Base-by-base conservation (phyloP, 2,888 invertebrate genomes). In the Hyppa rectilinea region DNA sequence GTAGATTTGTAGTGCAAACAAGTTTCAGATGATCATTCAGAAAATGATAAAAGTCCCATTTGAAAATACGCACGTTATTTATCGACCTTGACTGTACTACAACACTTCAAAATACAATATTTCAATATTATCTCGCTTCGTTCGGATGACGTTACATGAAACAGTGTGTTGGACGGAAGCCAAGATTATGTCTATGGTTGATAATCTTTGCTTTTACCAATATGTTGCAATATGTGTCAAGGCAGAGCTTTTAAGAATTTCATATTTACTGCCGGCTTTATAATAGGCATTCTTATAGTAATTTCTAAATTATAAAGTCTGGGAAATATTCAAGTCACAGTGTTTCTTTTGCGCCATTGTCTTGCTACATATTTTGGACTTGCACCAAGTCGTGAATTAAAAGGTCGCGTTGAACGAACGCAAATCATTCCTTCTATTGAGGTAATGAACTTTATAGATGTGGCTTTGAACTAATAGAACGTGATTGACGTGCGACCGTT, bases 381-480 rank as follows among this genome's bases (percentile, higher is more conserved):
- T 86, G 80, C 64, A 82, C 79, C 81, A 81, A 68, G 66, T 49
- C 61, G 65, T 78, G 81, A 83, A 82, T 81, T 83, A 83, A 83
- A 88, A 91, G 89, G 89, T 87, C 88, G 85, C 80, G 75, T 83
- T 85, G 83, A 83, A 82, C 85, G 80, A 83, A 88, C 87, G 85
- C 87, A 89, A 90, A 91, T 90, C 84, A 85, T 86, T 88, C 83
- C 78, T 87, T 88, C 89, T 86, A 92, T 92, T 91, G 90, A 92
- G 89, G 87, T 93, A 92, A 92, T 92, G 92, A 93, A 93, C 92
- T 93, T 92, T 93, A 94, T 93, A 90, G 92, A 94, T 92, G 91
- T 93, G 94, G 90, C 94, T 94, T 94, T 95, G 94, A 93, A 93
- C 93, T 90, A 92, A 94, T 95, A 92, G 91, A 93, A 89, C 87